Evolutionary conservation across 2,113 vertebrate species (phyloP).

Genomic region (Equus przewalskii): DNA sequence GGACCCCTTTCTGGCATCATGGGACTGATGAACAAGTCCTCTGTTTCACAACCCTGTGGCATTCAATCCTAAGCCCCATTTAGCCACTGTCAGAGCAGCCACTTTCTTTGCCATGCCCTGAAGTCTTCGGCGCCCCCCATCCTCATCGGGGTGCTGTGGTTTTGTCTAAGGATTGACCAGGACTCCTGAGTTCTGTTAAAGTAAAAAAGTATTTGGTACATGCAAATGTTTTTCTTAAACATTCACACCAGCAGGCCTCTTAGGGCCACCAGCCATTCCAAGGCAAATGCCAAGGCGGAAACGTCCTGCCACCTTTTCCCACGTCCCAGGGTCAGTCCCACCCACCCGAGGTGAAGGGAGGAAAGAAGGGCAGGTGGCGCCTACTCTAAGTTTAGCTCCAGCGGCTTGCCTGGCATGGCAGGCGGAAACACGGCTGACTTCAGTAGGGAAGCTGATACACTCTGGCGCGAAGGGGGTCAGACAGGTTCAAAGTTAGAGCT

Average conservation of each 20-base stretch:
- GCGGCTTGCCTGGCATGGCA: not conserved
- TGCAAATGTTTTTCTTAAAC: not conserved
- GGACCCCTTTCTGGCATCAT: not conserved
- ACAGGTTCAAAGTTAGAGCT: not conserved
- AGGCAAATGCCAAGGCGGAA: not conserved
- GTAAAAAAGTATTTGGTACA: not conserved
- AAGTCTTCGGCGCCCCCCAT: not conserved
- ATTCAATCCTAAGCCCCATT: not conserved
- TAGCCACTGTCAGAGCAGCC: not conserved
- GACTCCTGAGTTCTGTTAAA: not conserved
- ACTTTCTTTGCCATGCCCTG: not conserved
- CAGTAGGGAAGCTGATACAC: not conserved
- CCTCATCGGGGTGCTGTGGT: not conserved
- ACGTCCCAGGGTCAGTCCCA: not conserved
- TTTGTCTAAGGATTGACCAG: not conserved
- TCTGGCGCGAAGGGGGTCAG: not conserved
- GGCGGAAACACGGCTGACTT: not conserved
- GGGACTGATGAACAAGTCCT: not conserved
- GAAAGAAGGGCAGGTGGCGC: not conserved
- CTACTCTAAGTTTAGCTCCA: slow-evolving; percentile 59
- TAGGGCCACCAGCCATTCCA: not conserved
- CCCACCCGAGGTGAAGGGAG: not conserved
- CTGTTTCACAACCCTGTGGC: not conserved
- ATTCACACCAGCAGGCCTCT: not conserved
- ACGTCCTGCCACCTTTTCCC: not conserved